Base-by-base conservation (phyloP, 2,797 vertebrate species). In the Varecia variegata region DNA sequence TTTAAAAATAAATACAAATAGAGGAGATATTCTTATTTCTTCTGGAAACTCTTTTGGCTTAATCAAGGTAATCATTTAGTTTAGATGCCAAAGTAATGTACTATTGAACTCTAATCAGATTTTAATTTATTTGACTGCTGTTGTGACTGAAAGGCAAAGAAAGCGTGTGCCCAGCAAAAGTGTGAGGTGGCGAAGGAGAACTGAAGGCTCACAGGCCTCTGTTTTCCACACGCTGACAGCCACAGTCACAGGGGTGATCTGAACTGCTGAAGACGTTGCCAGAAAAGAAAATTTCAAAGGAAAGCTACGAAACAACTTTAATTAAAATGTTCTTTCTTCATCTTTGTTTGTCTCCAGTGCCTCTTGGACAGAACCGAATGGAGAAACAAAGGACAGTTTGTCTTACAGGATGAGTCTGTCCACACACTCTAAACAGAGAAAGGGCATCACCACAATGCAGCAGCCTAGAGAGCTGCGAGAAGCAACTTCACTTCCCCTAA, bases 261-360 rank as follows among this genome's bases (percentile, higher is more conserved):
- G 76, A 90, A 38, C 2, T 56, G 35, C 71, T 65, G 30, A 62
- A 80, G 27, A 45, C 50, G 32, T 6, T 13, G 7, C n/a, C 56
- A 38, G 62, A 38, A 93, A 50, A 80, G 32, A 52, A 74, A 23
- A 60, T 7, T 27, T 65, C 21, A 81, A 76, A 68, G 12, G 30
- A 90, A 74, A 82, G 17, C 60, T 73, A 89, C 18, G 43, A 62
- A 86, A 91, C 56, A 84, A 85, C 12, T 80, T 95, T 17, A 71
- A 76, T 79, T 60, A 70, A 74, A 93, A 62, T 43, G 0, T 67
- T 62, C 45, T 60, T 82, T 86, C 67, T 84, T 88, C 68, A 50
- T 45, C 38, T 83, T 74, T 67, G 18, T 40, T 25, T 83, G 21
- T 88, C 35, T 70, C 45, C 50, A 86, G 62, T 43, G 62, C 62